These are phyloP conservation scores for Copsychus sechellarum DNA, from an alignment of 2,113 vertebrate species.

Conservation along the genomic window DNA sequence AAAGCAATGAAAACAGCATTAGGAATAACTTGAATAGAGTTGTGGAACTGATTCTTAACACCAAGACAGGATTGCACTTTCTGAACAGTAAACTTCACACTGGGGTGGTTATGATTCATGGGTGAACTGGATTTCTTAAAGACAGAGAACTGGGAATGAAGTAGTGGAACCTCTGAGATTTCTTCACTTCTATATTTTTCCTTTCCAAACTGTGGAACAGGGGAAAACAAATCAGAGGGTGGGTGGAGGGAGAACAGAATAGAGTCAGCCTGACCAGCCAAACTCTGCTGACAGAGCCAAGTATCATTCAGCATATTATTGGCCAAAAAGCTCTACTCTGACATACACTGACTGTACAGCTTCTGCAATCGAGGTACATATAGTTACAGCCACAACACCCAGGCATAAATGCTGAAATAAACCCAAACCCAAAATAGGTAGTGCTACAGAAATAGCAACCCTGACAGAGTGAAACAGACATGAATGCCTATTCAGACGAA, in stretches of 20 bases:
- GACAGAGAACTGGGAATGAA: background rate
- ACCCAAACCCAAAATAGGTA: background rate
- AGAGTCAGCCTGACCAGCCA: constrained; percentile 47
- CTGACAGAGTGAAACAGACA: background rate
- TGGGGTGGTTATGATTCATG: background rate
- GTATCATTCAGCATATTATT: background rate
- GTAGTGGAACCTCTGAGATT: constrained; percentile 10
- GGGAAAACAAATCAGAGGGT: constrained; percentile 6
- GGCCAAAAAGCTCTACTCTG: background rate
- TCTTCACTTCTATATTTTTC: background rate
- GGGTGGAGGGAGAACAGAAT: background rate
- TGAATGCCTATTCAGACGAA: background rate
- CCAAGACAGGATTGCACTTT: background rate
- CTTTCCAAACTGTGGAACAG: background rate
- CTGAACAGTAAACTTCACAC: background rate
- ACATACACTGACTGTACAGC: accelerated
- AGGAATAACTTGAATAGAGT: background rate
- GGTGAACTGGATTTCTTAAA: background rate
- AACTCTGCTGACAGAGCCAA: background rate
- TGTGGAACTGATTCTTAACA: background rate
- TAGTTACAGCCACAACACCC: background rate
- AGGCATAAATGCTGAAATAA: background rate
- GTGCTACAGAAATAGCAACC: background rate
- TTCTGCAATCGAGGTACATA: background rate
- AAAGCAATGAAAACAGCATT: constrained; percentile 5